These are phyloP conservation scores for Australoheros scitulus DNA, from an alignment of 2,113 vertebrate species.

Conservation along the genomic window DNA sequence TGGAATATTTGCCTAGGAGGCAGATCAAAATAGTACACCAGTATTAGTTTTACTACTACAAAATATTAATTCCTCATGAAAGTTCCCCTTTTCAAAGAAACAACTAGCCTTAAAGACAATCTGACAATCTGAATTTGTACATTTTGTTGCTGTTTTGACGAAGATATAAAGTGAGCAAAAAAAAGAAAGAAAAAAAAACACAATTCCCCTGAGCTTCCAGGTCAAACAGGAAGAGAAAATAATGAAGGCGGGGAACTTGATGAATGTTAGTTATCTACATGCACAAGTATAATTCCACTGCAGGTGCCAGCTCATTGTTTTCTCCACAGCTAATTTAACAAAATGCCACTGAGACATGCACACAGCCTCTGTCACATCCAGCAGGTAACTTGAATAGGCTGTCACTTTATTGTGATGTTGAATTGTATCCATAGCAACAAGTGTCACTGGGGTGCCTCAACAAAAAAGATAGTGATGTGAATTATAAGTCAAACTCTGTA, in stretches of 20 bases:
- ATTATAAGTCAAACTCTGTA: background rate
- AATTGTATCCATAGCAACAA: constrained; percentile 67
- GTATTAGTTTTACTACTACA: background rate
- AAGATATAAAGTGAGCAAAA: background rate
- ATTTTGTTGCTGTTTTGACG: background rate
- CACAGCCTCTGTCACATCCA: background rate
- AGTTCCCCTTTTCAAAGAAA: background rate
- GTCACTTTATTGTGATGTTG: constrained; percentile 31
- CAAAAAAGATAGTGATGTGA: constrained; percentile 16
- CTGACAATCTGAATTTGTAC: background rate
- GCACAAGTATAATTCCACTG: constrained; percentile 12
- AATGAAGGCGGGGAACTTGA: background rate
- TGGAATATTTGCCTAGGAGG: background rate
- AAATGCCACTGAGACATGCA: constrained; percentile 32
- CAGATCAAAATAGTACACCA: background rate
- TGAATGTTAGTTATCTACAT: constrained; percentile 14
- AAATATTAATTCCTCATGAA: background rate
- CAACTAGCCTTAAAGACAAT: background rate
- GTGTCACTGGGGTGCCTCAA: constrained; percentile 38
- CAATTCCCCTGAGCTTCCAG: background rate
- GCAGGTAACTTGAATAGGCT: constrained; percentile 50
- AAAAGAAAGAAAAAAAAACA: fast-evolving
- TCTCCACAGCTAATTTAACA: constrained; percentile 36
- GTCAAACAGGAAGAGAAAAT: background rate
- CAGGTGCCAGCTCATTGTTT: constrained; percentile 46